These are phyloP conservation scores for Alitta virens DNA, from an alignment of 2,888 invertebrate species.

Conservation along the genomic window DNA sequence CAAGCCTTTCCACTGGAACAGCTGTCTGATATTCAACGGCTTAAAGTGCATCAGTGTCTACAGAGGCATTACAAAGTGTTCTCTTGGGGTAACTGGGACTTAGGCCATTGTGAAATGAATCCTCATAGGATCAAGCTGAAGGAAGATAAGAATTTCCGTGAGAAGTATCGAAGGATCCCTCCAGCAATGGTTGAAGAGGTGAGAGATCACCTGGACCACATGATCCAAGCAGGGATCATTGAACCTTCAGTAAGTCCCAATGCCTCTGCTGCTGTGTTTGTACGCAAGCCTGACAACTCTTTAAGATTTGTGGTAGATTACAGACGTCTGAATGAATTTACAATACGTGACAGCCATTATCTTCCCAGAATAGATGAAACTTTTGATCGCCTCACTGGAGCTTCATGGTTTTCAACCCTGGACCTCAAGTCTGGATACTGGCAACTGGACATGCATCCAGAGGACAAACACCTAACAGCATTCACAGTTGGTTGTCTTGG, in stretches of 20 bases:
- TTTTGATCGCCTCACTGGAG: constrained; percentile 28
- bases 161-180: too few relatives aligned
- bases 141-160: too few relatives aligned
- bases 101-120: too few relatives aligned
- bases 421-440: constrained; percentile 33
- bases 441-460: constrained; percentile 30
- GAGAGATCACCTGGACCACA: too few relatives aligned
- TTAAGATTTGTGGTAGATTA: constrained; percentile 28
- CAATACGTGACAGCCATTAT: constrained; percentile 23
- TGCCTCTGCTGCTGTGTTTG: constrained; percentile 16
- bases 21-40: too few relatives aligned
- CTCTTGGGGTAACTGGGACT: too few relatives aligned
- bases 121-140: too few relatives aligned
- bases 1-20: too few relatives aligned
- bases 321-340: constrained; percentile 21
- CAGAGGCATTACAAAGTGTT: too few relatives aligned
- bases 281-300: constrained; percentile 22
- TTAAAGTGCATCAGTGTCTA: too few relatives aligned
- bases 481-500: constrained; percentile 25
- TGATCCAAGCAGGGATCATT: neutral
- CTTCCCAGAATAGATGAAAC: constrained; percentile 23
- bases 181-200: too few relatives aligned
- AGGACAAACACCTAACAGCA: constrained; percentile 29
- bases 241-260: constrained; percentile 1
- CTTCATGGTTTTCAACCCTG: constrained; percentile 27